phyloP scores from a whole-genome alignment of 2,888 invertebrate genomes.

The Zhuqinia jingwanae region DNA sequence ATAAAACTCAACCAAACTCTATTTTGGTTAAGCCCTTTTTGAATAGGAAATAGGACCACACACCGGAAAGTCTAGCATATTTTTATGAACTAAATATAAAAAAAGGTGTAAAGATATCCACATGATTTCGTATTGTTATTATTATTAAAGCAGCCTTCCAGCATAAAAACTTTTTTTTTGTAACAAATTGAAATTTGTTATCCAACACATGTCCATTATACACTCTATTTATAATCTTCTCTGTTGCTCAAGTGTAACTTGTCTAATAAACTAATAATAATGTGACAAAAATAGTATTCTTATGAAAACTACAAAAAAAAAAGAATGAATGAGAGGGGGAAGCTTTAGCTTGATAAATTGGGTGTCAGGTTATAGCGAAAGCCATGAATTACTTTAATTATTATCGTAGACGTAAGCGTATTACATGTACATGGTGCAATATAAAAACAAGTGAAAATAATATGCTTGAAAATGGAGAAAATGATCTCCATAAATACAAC shows the following conservation, averaged over 20 bases:
- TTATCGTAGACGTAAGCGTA: no score
- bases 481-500: background rate
- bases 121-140: no score
- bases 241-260: background rate
- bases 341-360: conserved; percentile 28
- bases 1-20: no score
- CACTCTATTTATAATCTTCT: background rate
- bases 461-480: no score
- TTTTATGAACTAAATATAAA: conserved; percentile 9
- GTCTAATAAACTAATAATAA: conserved; percentile 8
- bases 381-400: background rate
- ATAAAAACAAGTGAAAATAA: no score
- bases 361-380: conserved; percentile 14
- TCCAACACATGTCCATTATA: background rate
- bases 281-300: conserved; percentile 24
- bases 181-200: background rate
- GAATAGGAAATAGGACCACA: conserved; percentile 53
- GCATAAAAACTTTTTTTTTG: background rate
- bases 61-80: conserved; percentile 22
- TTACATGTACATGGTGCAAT: no score
- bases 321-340: conserved; percentile 12
- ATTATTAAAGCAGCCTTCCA: background rate
- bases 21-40: background rate
- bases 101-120: conserved; percentile 22
- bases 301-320: no score